phyloP scores from a whole-genome alignment of 2,888 invertebrate genomes.

The Rhogogaster chlorosoma region DNA sequence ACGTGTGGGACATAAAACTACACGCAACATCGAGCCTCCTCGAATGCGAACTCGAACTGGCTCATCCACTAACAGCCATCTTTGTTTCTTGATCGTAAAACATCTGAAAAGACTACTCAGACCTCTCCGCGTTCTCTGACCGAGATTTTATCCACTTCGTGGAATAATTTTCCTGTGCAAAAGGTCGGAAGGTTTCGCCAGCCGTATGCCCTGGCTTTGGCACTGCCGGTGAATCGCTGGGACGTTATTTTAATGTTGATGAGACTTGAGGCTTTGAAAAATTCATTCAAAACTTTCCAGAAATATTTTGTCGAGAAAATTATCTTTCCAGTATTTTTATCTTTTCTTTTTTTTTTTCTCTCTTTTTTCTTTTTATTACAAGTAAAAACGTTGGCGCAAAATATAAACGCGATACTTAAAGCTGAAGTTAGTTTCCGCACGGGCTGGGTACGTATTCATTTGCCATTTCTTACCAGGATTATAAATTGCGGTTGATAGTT shows the following conservation, averaged over 20 bases:
- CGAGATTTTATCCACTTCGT: slow-evolving; percentile 45
- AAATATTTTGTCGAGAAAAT: background rate
- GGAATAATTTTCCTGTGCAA: slow-evolving; percentile 35
- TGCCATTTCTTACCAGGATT: slow-evolving; percentile 14
- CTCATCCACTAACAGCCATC: slow-evolving; percentile 40
- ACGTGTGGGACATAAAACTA: slow-evolving; percentile 16
- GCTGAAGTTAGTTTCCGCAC: background rate
- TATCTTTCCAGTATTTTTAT: background rate
- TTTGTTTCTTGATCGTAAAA: slow-evolving; percentile 49
- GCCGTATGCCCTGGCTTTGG: background rate
- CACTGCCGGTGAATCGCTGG: background rate
- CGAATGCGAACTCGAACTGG: slow-evolving; percentile 42
- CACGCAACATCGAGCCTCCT: background rate
- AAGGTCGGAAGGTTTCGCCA: slow-evolving; percentile 18
- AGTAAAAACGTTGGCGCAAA: background rate
- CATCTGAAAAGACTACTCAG: slow-evolving; percentile 42
- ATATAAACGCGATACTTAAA: slow-evolving; percentile 12
- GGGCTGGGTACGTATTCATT: background rate
- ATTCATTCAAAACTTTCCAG: background rate
- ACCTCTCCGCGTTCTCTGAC: background rate
- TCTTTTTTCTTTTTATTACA: background rate
- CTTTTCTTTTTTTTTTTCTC: background rate
- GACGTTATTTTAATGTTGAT: background rate
- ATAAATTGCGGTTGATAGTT: slow-evolving; percentile 12
- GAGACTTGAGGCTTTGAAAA: background rate